Base-by-base conservation (phyloP, 2,113 vertebrate genomes). In the Pitta sordida region DNA sequence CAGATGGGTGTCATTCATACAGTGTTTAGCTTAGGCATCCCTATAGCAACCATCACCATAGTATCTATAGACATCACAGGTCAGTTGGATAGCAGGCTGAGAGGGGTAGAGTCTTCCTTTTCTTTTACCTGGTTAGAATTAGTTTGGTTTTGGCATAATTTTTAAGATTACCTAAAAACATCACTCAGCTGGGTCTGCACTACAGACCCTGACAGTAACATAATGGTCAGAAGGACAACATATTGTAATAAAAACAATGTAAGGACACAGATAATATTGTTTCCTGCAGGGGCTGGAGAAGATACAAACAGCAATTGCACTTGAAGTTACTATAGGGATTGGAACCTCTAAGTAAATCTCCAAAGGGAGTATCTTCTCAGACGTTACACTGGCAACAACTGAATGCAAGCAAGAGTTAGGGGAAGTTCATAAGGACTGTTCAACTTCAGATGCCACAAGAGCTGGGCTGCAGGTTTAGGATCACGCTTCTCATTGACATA, bases 41-140 rank as follows among this genome's bases (percentile, higher is more conserved):
- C 95, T 86, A 90, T 86, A 80, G 93, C 79, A 97, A 96, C 95
- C 59, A 90, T 70, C 81, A 69, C 77, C 79, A 75, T 34, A 75
- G 74, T 34, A 90, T 77, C 67, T 82, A 60, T 0, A 6, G 52
- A 68, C 68, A 79, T 71, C 68, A 68, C 41, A 69, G 89, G 89
- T 87, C 89, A 80, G 65, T 46, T 37, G 84, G 84, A 64, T 52
- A 51, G 30, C 34, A 74, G 39, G 52, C 27, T 86, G 79, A 86
- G 64, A 80, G 56, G 49, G 59, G 88, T 56, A 23, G 26, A 69
- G 29, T 19, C 29, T 49, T 86, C 48, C 34, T 84, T 62, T 76
- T 39, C 30, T 39, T 82, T 48, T 55, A 26, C 59, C 30, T 74
- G 21, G 11, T 44, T 68, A 82, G 36, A 49, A 13, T 55, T 82